Evolutionary conservation across 2,888 invertebrate species (phyloP), one percentile per base, ranked within the genome.

Genomic region (Rotaria socialis): DNA sequence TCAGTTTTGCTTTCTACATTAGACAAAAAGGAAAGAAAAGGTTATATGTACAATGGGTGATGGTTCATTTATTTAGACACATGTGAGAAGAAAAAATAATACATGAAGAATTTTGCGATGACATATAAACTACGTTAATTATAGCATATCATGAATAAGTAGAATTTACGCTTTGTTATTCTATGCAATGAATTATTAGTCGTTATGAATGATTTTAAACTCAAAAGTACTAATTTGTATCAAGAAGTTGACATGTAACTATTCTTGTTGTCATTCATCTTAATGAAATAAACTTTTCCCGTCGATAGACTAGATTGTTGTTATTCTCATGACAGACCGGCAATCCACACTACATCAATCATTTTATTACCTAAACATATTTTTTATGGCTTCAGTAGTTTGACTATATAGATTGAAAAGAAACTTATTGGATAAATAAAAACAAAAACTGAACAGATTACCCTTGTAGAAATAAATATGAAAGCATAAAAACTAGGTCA

Each of bases 321-420:
- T 22, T 67, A 35, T 27, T 27, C 67, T 27, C 27, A 35, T 67
- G 67, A 67, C 67, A 67, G 14, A 27, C 35, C 27, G 67, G 35
- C 67, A 67, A 35, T 67, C n/a, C 67, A 67, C 67, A 27, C 67
- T 67, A 67, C 67, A 67, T 67, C 67, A 67, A 67, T 67, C 67
- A 67, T 67, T 67, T 67, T 67, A 27, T 67, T 27, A 16, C 55
- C 22, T 55, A 55, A 55, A 55, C 22, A 7, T 55, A 2, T 5
- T 8, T 55, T 52, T 55, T 55, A 22, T 55, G 55, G 22, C 55
- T 55, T 55, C 55, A 55, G 22, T 55, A 22, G 22, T 55, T 22
- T 55, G 22, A 7, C 67, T 27, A 27, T 10, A 67, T 35, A 67
- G 35, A 67, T 67, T 67, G 27, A 67, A 67, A 67, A 67, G 14